Evolutionary conservation across 1,140 invertebrate genomes (phyloP).

Genomic region (Calosoma granatense): DNA sequence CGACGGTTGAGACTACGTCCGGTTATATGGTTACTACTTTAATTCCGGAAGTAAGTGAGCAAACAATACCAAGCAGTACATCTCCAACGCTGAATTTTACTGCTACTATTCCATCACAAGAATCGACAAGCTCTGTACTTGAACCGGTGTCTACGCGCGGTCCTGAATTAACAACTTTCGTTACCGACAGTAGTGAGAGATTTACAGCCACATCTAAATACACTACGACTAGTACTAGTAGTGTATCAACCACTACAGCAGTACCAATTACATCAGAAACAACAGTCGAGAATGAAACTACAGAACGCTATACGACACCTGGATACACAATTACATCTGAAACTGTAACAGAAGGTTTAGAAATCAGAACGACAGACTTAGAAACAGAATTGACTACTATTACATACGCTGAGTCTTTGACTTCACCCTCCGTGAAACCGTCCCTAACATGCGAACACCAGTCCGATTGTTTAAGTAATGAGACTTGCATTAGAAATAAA

Average conservation of each 20-base stretch:
- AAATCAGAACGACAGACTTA: not conserved
- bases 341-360: not conserved
- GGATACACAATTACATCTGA: not conserved
- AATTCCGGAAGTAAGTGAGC: too few species aligned
- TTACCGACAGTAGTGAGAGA: too few species aligned
- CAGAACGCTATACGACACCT: not conserved
- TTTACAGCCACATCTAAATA: not conserved
- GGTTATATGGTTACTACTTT: too few species aligned
- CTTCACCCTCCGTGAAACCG: not conserved
- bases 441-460: constrained; percentile 21
- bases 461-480: constrained; percentile 39
- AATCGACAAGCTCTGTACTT: too few species aligned
- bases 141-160: too few species aligned
- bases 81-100: too few species aligned
- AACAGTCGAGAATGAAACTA: not conserved
- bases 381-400: not conserved
- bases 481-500: constrained; percentile 40
- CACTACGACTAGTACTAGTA: not conserved
- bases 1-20: too few species aligned
- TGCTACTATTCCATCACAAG: too few species aligned
- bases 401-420: not conserved
- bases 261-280: too few species aligned
- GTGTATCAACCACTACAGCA: not conserved
- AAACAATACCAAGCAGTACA: too few species aligned
- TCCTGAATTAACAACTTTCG: too few species aligned